These are phyloP conservation scores for Nycticebus coucang DNA, from an alignment of 2,113 vertebrate genomes.

Conservation along the genomic window DNA sequence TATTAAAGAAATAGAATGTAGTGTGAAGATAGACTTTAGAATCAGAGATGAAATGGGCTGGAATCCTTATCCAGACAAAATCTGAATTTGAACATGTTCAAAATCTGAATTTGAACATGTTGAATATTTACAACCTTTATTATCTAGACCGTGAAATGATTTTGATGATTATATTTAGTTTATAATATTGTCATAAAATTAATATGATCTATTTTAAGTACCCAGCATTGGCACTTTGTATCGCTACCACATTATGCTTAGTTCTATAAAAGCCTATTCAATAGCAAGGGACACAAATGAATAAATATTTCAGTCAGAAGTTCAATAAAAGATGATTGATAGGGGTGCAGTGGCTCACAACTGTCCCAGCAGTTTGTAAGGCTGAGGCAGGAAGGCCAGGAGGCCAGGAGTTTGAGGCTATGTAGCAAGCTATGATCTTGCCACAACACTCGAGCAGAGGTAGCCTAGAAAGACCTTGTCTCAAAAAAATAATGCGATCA, in stretches of 20 bases:
- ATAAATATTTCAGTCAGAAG: neutral
- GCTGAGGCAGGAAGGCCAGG: too few relatives aligned
- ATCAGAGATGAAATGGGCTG: neutral
- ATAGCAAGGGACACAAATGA: neutral
- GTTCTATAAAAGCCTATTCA: neutral
- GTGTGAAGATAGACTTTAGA: neutral
- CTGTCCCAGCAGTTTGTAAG: too few relatives aligned
- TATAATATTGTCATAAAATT: neutral
- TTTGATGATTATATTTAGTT: slow-evolving; percentile 27
- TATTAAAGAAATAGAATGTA: neutral
- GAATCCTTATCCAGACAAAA: neutral
- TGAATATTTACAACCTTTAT: neutral
- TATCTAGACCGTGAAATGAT: neutral
- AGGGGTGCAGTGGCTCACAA: too few relatives aligned
- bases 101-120: neutral
- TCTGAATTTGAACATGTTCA: neutral
- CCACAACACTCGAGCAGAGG: too few relatives aligned
- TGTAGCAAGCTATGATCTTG: too few relatives aligned
- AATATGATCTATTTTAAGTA: slow-evolving; percentile 35
- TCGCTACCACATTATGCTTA: neutral
- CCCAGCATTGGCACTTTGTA: neutral
- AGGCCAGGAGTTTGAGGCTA: too few relatives aligned
- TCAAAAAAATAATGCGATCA: neutral
- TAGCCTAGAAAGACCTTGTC: too few relatives aligned
- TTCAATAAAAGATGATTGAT: neutral